Evolutionary conservation across 2,113 vertebrate genomes (phyloP).

Genomic region (Parus major): DNA sequence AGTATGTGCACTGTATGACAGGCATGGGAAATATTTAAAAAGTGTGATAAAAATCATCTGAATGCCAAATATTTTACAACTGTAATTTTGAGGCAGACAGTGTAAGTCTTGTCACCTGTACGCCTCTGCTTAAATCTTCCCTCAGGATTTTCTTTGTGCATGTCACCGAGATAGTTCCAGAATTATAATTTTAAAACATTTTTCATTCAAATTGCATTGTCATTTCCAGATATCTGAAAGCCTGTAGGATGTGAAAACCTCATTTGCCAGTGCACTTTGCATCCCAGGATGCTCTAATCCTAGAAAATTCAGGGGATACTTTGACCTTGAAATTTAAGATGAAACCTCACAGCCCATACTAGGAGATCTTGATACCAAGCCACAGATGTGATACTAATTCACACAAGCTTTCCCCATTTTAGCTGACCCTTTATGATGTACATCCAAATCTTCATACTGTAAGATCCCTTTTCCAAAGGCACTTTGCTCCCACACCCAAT

Average conservation of each 20-base stretch:
- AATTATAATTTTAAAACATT: background rate
- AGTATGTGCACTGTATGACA: background rate
- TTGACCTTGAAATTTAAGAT: background rate
- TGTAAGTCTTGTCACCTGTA: background rate
- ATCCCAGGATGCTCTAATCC: background rate
- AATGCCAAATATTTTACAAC: background rate
- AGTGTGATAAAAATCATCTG: background rate
- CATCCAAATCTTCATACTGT: background rate
- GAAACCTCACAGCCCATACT: background rate
- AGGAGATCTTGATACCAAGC: background rate
- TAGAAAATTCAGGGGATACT: background rate
- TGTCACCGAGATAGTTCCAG: background rate
- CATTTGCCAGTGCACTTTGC: background rate
- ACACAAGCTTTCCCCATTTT: background rate
- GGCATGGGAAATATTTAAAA: background rate
- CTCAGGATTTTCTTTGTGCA: background rate
- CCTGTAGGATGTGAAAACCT: background rate
- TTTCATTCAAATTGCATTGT: background rate
- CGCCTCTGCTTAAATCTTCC: background rate
- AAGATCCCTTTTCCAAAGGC: background rate
- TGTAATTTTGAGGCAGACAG: background rate
- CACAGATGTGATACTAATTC: background rate
- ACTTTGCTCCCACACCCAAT: background rate
- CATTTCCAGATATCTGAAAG: background rate
- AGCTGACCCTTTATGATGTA: too few species aligned